Conservation (phyloP, 30 jellyfish, hydroid and myxozoan species). For the Mastigias papua region DNA sequence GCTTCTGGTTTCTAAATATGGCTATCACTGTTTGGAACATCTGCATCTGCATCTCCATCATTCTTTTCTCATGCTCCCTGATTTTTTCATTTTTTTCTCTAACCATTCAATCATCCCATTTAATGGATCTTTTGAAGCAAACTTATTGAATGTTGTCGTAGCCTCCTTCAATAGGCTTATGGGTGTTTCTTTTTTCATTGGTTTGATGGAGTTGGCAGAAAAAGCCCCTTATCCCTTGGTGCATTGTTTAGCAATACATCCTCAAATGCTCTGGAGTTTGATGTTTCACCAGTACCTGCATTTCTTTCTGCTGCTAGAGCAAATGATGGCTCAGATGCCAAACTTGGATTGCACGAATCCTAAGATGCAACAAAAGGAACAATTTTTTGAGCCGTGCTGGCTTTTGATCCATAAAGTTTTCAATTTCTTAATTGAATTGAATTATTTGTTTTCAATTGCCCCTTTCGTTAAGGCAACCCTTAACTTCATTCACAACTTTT, state of each 20-base stretch:
- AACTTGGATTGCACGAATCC: conserved; percentile 56
- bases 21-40: too few relatives aligned
- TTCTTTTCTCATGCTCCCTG: conserved; percentile 43
- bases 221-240: conserved; percentile 18
- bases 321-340: conserved; percentile 47
- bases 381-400: conserved; percentile 49
- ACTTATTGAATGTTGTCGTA: conserved; percentile 37
- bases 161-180: conserved; percentile 39
- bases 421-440: conserved; percentile 39
- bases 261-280: conserved; percentile 24
- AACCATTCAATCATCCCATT: conserved; percentile 30
- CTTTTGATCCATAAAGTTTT: conserved; percentile 36
- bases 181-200: conserved; percentile 29
- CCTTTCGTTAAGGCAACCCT: conserved; percentile 1
- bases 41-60: conserved; percentile 67
- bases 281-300: conserved; percentile 21
- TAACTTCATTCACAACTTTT: conserved; percentile 17
- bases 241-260: conserved; percentile 17
- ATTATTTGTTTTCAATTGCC: not conserved
- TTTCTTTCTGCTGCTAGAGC: conserved; percentile 10
- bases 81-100: conserved; percentile 31
- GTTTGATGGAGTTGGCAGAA: conserved; percentile 29
- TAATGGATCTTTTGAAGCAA: conserved; percentile 43
- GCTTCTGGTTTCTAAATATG: conserved; percentile 52
- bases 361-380: conserved; percentile 50